Evolutionary conservation across 2,888 invertebrate species (phyloP).

Genomic region (Lissocephala sabroskyi): DNA sequence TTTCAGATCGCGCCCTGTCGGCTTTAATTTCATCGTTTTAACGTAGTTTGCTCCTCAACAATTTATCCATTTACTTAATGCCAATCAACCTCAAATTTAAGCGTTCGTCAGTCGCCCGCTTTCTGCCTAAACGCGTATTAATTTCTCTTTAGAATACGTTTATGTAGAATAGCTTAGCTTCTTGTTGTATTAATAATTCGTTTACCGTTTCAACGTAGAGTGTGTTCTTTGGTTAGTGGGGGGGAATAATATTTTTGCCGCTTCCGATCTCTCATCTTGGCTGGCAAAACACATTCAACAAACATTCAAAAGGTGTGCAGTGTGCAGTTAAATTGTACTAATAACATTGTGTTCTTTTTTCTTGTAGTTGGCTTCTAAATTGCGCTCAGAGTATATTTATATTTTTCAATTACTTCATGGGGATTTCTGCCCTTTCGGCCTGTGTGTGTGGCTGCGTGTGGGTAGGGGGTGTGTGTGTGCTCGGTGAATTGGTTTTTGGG

Average conservation of each 20-base stretch:
- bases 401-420: conserved; percentile 8
- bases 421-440: background rate
- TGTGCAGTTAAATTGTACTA: conserved; percentile 66
- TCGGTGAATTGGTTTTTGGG: conserved; percentile 1
- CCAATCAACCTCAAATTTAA: conserved; percentile 69
- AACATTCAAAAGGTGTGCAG: conserved; percentile 64
- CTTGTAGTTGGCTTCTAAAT: conserved; percentile 6
- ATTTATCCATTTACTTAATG: too few species aligned
- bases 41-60: conserved; percentile 37
- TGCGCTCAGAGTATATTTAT: conserved; percentile 20
- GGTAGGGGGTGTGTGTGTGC: conserved; percentile 1
- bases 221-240: conserved; percentile 4
- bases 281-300: conserved; percentile 50
- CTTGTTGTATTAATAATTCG: conserved; percentile 55
- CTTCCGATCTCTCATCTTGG: conserved; percentile 41
- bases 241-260: conserved; percentile 58
- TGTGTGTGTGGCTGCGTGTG: conserved; percentile 2
- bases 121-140: too few species aligned
- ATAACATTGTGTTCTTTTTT: conserved; percentile 35
- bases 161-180: conserved; percentile 48
- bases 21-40: conserved; percentile 59
- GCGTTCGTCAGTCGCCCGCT: conserved; percentile 61
- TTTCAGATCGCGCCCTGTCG: conserved; percentile 69
- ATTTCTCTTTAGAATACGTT: too few species aligned
- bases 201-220: conserved; percentile 54